These are phyloP conservation scores for Lophius piscatorius DNA, from an alignment of 2,113 vertebrate genomes.

Conservation along the genomic window DNA sequence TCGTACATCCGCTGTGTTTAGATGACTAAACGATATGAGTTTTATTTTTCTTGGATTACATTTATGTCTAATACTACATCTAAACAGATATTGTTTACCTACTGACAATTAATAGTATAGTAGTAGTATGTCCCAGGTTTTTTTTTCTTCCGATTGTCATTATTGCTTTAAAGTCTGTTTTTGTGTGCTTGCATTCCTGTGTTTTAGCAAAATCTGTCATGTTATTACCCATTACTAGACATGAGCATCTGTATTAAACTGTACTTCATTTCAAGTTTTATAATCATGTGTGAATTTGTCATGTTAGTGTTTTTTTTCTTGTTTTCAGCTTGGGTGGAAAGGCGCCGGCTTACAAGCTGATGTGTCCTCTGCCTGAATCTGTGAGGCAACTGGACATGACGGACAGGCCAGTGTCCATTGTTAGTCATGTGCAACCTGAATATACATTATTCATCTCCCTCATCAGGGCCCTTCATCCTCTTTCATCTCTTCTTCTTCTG, in stretches of 20 bases:
- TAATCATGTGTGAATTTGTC: neutral
- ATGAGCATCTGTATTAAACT: neutral
- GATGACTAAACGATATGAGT: neutral
- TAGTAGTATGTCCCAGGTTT: neutral
- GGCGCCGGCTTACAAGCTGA: constrained; percentile 17
- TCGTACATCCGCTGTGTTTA: too few relatives aligned
- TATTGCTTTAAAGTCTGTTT: too few relatives aligned
- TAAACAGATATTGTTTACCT: neutral
- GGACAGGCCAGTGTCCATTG: constrained; percentile 48
- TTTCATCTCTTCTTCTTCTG: constrained; percentile 62
- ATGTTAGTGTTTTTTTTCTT: constrained; percentile 15
- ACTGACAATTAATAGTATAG: neutral
- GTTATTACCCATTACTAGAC: neutral
- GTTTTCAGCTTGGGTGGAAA: constrained; percentile 21
- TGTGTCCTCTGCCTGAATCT: constrained; percentile 14
- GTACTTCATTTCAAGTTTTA: neutral
- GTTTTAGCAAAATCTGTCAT: too few relatives aligned
- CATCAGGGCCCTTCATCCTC: constrained; percentile 53
- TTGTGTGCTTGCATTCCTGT: too few relatives aligned
- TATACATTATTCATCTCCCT: constrained; percentile 72
- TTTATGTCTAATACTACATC: neutral
- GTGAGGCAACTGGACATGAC: constrained; percentile 54
- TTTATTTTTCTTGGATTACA: neutral
- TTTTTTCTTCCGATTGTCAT: too few relatives aligned
- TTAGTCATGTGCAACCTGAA: constrained; percentile 50